Evolutionary conservation across 2,888 invertebrate genomes (phyloP), one percentile per base, ranked within the genome.

Genomic region (Cryptocheilus praepositus): DNA sequence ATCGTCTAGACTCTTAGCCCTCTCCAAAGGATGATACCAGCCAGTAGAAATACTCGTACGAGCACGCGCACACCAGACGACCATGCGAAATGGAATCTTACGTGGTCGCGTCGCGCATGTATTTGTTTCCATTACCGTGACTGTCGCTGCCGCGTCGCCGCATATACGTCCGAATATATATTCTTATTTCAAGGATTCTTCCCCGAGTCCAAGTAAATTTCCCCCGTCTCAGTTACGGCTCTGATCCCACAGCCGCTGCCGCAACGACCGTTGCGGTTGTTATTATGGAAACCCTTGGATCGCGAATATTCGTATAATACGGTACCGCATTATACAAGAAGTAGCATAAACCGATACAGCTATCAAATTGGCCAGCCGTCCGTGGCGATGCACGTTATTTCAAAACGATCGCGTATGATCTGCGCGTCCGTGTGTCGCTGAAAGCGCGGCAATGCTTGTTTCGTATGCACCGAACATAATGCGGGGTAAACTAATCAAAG

Each of bases 211-310:
- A 18, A 44, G 21, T 21, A 19, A 21, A 59, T 53, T 53, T 54
- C 55, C 44, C 43, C 2, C 45, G 46, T 53, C 22, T 57, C 13
- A 18, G 11, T 36, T 44, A 53, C 19, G 57, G 53, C 55, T n/a
- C 51, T 51, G 51, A 43, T 46, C 44, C 55, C 55, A 1, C 46
- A 53, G n/a, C 44, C 7, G 52, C 45, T 19, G 59, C 19, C 15
- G 21, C 21, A 44, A 46, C 25, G 70, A 43, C 56, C 54, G 55
- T 63, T 60, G 60, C 59, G 63, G 52, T 57, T 57, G 55, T 67
- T 67, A 59, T 67, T 66, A 66, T 65, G 55, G 67, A 66, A 70
- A 70, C 55, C 66, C 54, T 66, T 49, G 62, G 57, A 62, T 61
- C 59, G 46, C 51, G 53, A 52, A 63, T 67, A 56, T 36, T 53